phyloP scores from a whole-genome alignment of 2,888 invertebrate species.

The Nemotelus pantherinus region DNA sequence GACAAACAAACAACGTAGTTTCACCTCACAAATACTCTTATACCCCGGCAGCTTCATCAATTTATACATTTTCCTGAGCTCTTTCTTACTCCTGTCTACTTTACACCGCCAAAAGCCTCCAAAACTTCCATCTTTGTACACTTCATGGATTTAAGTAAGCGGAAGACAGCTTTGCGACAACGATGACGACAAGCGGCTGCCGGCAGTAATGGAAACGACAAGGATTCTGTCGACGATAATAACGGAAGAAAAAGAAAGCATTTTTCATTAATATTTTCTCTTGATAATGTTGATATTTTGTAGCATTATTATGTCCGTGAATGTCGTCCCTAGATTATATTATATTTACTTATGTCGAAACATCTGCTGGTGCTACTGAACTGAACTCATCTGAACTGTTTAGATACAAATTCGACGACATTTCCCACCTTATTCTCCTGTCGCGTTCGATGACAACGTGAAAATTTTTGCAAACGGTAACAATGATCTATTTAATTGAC shows the following conservation, averaged over 20 bases:
- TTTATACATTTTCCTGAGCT: not conserved
- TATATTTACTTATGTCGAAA: not conserved
- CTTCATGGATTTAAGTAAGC: not conserved
- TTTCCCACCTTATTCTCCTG: no score
- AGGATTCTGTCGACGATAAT: not conserved
- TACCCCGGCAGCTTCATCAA: not conserved
- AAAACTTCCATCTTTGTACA: not conserved
- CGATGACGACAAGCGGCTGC: not conserved
- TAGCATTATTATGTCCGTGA: not conserved
- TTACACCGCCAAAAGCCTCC: not conserved
- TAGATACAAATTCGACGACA: no score
- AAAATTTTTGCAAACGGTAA: not conserved
- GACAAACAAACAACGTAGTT: no score
- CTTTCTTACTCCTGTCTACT: not conserved
- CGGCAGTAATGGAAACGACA: not conserved
- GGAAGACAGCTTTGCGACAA: not conserved
- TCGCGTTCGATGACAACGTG: not conserved
- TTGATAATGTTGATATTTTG: not conserved
- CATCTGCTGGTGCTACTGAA: conserved; percentile 16
- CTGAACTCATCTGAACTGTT: no score
- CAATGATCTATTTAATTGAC: not conserved
- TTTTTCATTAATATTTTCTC: conserved; percentile 8
- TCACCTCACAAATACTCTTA: not conserved
- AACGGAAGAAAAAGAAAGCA: not conserved
- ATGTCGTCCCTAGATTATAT: not conserved